Base-by-base conservation (phyloP, 2,797 vertebrate species). In the Lateolabrax maculatus region DNA sequence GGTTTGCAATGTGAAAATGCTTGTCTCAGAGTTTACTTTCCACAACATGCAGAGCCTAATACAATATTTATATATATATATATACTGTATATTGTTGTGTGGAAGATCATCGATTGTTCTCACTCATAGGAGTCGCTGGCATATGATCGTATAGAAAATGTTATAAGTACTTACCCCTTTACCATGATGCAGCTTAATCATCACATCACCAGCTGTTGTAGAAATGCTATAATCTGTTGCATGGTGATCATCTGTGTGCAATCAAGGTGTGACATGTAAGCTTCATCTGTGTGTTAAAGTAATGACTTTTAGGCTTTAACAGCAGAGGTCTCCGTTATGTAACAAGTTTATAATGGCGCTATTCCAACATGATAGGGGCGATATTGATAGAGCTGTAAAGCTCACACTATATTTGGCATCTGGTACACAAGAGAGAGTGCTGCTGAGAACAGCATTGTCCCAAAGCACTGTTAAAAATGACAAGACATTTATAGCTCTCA, bases 151-250 rank as follows among this genome's bases (percentile, higher is more conserved):
- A 39, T 39, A 16, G 44, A 29, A 39, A 15, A 36, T 19, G 18
- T 1, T 21, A 9, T 10, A 51, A 23, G 27, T 15, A 1, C 23
- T 27, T 9, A 52, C 37, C 6, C 4, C 8, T 19, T 63, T 31
- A 23, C 9, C 5, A 1, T 25, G 25, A 19, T 0, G 27, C 60
- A 23, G 43, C 31, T 48, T 11, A 57, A 39, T 23, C n/a, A 39
- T 15, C 16, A 29, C 66, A 53, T 39, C 27, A 52, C 76, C 75
- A 71, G 43, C 67, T 64, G 49, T 57, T 74, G 41, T 3, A 48
- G 31, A 52, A 37, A 34, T 19, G 19, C 52, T 9, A 10, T 44
- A 6, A 15, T 21, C 8, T 49, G 10, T 13, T 25, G 27, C 12
- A 21, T 31, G 36, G 7, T 11, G 25, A 68, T 53, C 55, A n/a